Conservation (phyloP, 2,888 invertebrate genomes). For the Siphlonurus alternatus region DNA sequence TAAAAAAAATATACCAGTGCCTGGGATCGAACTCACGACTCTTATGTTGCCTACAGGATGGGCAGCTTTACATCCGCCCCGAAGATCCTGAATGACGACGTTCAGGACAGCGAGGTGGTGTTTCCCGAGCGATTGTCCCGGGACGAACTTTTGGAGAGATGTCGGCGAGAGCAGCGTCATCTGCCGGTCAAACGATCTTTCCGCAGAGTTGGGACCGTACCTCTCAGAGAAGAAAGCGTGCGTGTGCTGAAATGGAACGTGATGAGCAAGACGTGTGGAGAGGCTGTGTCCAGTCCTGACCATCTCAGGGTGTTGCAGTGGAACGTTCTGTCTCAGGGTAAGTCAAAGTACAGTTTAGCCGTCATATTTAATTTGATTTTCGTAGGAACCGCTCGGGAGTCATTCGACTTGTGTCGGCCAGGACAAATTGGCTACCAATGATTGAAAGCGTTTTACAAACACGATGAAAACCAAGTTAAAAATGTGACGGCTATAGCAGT, state of each 20-base stretch:
- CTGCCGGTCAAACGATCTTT: conserved; percentile 28
- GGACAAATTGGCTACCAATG: too few species aligned
- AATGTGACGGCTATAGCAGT: too few species aligned
- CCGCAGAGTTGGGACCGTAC: conserved; percentile 16
- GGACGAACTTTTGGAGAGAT: conserved; percentile 34
- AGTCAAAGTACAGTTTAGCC: too few species aligned
- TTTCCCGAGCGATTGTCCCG: conserved; percentile 26
- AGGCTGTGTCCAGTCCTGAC: conserved; percentile 26
- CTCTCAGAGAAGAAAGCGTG: conserved; percentile 24
- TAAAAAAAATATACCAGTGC: too few species aligned
- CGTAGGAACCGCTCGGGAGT: background rate
- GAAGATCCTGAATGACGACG: conserved; percentile 42
- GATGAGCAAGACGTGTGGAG: conserved; percentile 13
- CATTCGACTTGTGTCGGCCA: too few species aligned
- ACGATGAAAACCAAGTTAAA: too few species aligned
- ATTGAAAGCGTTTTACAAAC: too few species aligned
- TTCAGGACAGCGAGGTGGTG: conserved; percentile 38
- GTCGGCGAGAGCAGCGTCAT: conserved; percentile 31
- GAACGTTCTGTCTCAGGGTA: conserved; percentile 56
- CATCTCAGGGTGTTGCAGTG: conserved; percentile 46
- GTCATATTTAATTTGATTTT: background rate
- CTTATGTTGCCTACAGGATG: conserved; percentile 36
- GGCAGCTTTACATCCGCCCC: conserved; percentile 53
- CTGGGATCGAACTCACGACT: too few species aligned
- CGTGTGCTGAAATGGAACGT: conserved; percentile 28